A percentile compares a stretch with the other conserved stretches of the same genome.
These are phyloP conservation scores for Orchestes rusci DNA, from an alignment of 2,888 invertebrate genomes.

Conservation along the genomic window DNA sequence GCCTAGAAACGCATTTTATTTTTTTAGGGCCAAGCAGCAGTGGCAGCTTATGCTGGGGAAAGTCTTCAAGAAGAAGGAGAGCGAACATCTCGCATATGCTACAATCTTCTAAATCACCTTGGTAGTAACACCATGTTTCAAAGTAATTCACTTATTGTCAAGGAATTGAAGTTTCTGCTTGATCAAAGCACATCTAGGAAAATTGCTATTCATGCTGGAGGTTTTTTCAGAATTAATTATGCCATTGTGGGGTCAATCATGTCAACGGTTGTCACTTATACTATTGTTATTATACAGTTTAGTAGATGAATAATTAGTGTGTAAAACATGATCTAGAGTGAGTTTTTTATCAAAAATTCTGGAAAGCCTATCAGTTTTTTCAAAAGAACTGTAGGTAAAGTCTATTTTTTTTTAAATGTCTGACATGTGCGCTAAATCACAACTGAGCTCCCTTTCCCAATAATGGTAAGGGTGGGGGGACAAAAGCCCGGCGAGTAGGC, in stretches of 20 bases:
- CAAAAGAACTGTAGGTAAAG: no score
- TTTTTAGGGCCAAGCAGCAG: constrained; percentile 18
- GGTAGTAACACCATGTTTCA: background rate
- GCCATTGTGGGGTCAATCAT: constrained; percentile 20
- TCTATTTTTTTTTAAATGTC: no score
- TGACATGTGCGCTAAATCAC: no score
- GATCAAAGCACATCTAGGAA: constrained; percentile 18
- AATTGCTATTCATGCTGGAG: constrained; percentile 18
- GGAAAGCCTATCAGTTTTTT: no score
- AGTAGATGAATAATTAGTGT: constrained; percentile 8
- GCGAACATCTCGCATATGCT: constrained; percentile 14
- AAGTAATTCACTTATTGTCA: constrained; percentile 4
- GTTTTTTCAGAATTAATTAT: constrained; percentile 21
- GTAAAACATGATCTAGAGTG: background rate
- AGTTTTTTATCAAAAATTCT: background rate
- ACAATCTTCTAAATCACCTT: constrained; percentile 13
- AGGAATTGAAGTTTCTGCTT: constrained; percentile 13
- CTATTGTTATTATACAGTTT: constrained; percentile 22
- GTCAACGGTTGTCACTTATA: constrained; percentile 19
- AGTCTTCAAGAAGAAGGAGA: constrained; percentile 12
- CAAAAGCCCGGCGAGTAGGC: no score
- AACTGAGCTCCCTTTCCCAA: no score
- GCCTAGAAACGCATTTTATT: background rate
- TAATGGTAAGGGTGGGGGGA: no score
- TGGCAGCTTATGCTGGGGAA: constrained; percentile 17